A percentile compares a stretch with the other conserved stretches of the same genome.
These are phyloP conservation scores for Tragopan temminckii DNA, from an alignment of 2,797 vertebrate genomes.

Conservation along the genomic window DNA sequence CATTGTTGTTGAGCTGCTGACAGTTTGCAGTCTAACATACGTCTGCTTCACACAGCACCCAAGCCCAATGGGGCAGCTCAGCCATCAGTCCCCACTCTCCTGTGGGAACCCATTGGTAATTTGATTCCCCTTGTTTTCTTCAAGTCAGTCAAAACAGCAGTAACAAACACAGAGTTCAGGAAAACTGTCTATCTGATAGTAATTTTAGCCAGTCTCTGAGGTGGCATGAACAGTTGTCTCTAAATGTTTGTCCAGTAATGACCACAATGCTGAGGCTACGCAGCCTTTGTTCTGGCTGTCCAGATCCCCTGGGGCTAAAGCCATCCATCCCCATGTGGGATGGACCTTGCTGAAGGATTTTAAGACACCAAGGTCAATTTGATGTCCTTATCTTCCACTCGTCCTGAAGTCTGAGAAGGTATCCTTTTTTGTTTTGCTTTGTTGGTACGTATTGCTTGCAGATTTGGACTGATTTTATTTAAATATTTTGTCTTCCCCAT, in stretches of 20 bases:
- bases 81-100: background rate
- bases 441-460: background rate
- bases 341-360: background rate
- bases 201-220: background rate
- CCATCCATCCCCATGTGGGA: background rate
- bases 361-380: background rate
- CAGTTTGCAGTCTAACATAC: background rate
- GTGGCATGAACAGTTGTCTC: background rate
- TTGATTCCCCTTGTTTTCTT: background rate
- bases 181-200: background rate
- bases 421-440: background rate
- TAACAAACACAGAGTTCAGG: background rate
- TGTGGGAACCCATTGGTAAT: background rate
- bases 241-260: background rate
- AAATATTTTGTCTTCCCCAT: background rate
- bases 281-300: background rate
- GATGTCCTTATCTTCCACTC: background rate
- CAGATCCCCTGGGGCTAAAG: background rate
- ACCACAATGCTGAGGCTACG: background rate
- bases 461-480: background rate
- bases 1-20: rapidly evolving
- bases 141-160: background rate
- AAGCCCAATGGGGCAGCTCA: background rate
- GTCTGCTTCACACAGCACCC: background rate
- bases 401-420: background rate